Conservation (phyloP, 2,888 invertebrate genomes). For the Papilio protenor region DNA sequence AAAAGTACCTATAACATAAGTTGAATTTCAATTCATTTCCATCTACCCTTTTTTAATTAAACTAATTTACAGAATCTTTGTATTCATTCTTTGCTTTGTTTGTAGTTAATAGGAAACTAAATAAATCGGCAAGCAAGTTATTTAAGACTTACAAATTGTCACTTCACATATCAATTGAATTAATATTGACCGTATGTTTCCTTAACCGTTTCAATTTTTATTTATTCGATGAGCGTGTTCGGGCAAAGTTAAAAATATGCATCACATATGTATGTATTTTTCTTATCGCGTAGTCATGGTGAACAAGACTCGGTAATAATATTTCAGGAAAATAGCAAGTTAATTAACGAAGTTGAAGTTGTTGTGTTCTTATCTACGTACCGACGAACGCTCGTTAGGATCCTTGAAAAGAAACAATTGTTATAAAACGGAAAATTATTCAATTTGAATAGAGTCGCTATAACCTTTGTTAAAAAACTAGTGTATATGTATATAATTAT, state of each 20-base stretch:
- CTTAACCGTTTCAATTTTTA: slow-evolving; percentile 20
- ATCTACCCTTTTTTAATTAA: background rate
- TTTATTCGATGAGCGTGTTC: background rate
- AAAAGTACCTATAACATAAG: too few relatives aligned
- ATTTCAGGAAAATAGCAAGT: slow-evolving; percentile 43
- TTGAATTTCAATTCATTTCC: too few relatives aligned
- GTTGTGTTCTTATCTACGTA: slow-evolving; percentile 37
- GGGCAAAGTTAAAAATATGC: slow-evolving; percentile 8
- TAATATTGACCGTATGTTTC: slow-evolving; percentile 5
- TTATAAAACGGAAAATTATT: background rate
- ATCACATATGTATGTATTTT: slow-evolving; percentile 15
- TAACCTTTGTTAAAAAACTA: too few relatives aligned
- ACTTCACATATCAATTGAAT: slow-evolving; percentile 1
- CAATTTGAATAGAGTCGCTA: background rate
- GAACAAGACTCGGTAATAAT: slow-evolving; percentile 30
- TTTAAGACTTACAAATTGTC: background rate
- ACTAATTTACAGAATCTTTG: background rate
- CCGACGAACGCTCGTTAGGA: slow-evolving; percentile 14
- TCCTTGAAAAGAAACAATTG: slow-evolving; percentile 7
- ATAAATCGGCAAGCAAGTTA: background rate
- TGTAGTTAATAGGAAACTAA: background rate
- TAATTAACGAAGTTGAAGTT: slow-evolving; percentile 39
- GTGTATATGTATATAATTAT: too few relatives aligned
- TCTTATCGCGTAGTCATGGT: slow-evolving; percentile 34
- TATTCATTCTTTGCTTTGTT: background rate